Conservation (phyloP, 2,797 vertebrate genomes). For the Lagodon rhomboides region DNA sequence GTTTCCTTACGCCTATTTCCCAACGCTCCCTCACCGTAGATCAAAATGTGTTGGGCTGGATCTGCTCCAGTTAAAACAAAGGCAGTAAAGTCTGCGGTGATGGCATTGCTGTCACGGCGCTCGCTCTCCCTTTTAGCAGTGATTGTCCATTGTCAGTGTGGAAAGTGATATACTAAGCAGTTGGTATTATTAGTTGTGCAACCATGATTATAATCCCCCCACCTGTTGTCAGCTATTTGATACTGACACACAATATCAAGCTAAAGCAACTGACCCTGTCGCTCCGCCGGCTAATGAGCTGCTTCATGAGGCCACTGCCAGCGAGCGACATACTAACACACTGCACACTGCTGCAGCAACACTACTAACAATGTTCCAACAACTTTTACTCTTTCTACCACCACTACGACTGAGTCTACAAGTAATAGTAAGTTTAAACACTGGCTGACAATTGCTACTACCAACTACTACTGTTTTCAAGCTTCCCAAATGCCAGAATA, state of each 20-base stretch:
- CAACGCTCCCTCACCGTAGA: conserved; percentile 50
- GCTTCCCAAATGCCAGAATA: too few relatives aligned
- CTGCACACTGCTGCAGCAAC: conserved; percentile 13
- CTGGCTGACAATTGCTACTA: neutral
- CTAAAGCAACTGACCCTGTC: conserved; percentile 71
- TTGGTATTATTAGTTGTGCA: conserved; percentile 82
- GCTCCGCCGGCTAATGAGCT: conserved; percentile 73
- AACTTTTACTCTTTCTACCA: neutral
- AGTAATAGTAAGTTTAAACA: neutral
- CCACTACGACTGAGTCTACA: neutral
- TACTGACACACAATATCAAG: conserved; percentile 78
- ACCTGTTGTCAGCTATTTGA: conserved; percentile 82
- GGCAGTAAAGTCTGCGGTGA: conserved; percentile 61
- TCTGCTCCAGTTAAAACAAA: conserved; percentile 74
- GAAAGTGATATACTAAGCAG: conserved; percentile 73
- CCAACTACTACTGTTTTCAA: neutral
- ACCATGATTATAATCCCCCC: conserved; percentile 75
- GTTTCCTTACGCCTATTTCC: conserved; percentile 48
- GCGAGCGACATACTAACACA: conserved; percentile 35
- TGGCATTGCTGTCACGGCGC: conserved; percentile 54
- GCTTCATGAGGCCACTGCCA: conserved; percentile 64
- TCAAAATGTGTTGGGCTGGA: conserved; percentile 66
- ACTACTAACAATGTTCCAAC: neutral
- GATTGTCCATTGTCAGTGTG: conserved; percentile 74
- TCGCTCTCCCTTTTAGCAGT: conserved; percentile 55